These are phyloP conservation scores for Cichlasoma orientale DNA, from an alignment of 2,797 vertebrate species.

Conservation along the genomic window DNA sequence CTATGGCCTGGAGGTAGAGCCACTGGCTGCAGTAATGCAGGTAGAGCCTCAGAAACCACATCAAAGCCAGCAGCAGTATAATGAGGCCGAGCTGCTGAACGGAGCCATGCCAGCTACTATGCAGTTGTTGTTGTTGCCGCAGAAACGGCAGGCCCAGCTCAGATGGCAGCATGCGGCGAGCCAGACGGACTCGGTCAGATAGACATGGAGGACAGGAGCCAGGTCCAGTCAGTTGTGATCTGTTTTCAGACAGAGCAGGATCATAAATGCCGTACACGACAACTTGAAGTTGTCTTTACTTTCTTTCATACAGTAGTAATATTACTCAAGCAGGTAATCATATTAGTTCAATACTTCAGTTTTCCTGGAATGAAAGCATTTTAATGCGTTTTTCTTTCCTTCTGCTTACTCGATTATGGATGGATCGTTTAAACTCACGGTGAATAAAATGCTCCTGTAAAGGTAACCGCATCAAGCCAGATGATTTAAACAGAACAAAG, in stretches of 20 bases:
- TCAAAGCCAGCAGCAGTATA: conserved; percentile 81
- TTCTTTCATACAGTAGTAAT: neutral
- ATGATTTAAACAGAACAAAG: neutral
- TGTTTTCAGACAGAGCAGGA: conserved; percentile 24
- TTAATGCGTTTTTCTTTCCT: neutral
- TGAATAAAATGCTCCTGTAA: neutral
- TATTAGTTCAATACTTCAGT: neutral
- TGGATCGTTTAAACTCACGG: neutral
- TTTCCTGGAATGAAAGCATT: neutral
- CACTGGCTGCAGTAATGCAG: conserved; percentile 95
- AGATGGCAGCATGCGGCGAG: conserved; percentile 74
- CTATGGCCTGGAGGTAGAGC: conserved; percentile 89
- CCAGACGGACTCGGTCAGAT: conserved; percentile 70
- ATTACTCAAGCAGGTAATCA: neutral
- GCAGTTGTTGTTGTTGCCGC: conserved; percentile 66
- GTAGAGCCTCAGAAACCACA: conserved; percentile 94
- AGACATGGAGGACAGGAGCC: conserved; percentile 33
- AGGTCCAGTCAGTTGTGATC: conserved; percentile 38
- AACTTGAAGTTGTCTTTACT: neutral
- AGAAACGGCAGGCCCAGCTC: conserved; percentile 80
- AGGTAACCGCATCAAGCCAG: neutral
- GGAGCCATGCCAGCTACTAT: conserved; percentile 61
- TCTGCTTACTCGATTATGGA: neutral
- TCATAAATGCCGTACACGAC: neutral
- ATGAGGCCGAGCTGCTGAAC: conserved; percentile 83